Conservation (phyloP, 2,113 vertebrate species). For the Phylloscopus trochilus region DNA sequence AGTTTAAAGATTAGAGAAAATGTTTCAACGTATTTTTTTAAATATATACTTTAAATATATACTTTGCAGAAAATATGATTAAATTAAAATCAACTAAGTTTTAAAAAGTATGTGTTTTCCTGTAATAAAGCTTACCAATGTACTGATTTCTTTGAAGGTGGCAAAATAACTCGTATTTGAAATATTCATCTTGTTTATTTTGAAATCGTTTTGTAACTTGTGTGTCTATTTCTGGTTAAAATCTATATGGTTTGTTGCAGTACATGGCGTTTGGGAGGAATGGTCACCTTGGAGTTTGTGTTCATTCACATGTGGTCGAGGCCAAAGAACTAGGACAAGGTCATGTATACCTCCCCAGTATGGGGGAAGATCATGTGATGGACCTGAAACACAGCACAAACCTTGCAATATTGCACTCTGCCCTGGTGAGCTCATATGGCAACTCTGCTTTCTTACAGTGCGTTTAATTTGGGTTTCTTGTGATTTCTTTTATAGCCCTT, state of each 20-base stretch:
- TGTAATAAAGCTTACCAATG: not conserved
- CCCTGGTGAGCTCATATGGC: slow-evolving; percentile 81
- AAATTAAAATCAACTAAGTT: not conserved
- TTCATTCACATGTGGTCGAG: slow-evolving; percentile 98
- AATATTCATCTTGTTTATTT: not conserved
- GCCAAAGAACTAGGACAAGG: slow-evolving; percentile 96
- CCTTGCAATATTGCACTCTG: slow-evolving; percentile 99
- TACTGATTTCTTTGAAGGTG: not conserved
- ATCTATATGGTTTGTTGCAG: slow-evolving; percentile 89
- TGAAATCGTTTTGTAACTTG: slow-evolving; percentile 9
- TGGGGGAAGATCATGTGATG: slow-evolving; percentile 94
- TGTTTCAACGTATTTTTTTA: not conserved
- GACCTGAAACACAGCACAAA: slow-evolving; percentile 97
- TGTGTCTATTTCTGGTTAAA: slow-evolving; percentile 70
- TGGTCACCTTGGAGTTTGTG: slow-evolving; percentile 99
- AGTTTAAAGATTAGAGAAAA: not conserved
- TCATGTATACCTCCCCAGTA: slow-evolving; percentile 94
- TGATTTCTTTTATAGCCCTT: not conserved
- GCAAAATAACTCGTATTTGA: not conserved
- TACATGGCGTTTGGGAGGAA: slow-evolving; percentile 99
- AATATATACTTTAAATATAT: not conserved
- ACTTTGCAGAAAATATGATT: not conserved
- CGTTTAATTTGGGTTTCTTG: not conserved
- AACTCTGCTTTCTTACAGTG: slow-evolving; percentile 33
- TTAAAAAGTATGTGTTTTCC: not conserved